A percentile compares a stretch with the other conserved stretches of the same genome.
phyloP scores from a whole-genome alignment of 2,888 invertebrate species.

The Catocala fraxini region DNA sequence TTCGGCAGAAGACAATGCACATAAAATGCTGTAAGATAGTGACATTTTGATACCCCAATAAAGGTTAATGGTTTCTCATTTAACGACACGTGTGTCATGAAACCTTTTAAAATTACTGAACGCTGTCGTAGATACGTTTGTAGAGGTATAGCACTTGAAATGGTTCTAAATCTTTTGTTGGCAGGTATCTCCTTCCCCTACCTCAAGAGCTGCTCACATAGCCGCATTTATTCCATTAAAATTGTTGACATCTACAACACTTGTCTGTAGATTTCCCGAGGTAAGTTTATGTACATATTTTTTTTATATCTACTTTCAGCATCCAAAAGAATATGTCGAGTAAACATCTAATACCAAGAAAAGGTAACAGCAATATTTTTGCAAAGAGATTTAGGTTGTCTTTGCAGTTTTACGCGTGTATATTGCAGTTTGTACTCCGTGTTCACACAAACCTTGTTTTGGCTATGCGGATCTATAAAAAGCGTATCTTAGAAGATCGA shows the following conservation, averaged over 20 bases:
- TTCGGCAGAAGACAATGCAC: not conserved
- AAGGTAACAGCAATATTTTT: conserved; percentile 29
- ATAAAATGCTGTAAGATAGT: conserved; percentile 1
- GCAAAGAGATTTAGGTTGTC: conserved; percentile 21
- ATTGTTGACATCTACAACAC: conserved; percentile 55
- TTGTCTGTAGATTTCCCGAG: conserved; percentile 66
- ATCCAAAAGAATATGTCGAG: conserved; percentile 24
- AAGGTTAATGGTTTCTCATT: conserved; percentile 6
- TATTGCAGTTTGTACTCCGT: conserved; percentile 9
- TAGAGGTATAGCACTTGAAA: conserved; percentile 8
- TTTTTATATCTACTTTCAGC: conserved; percentile 23
- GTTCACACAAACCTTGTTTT: conserved; percentile 29
- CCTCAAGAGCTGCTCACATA: conserved; percentile 39
- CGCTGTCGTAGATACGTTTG: not conserved
- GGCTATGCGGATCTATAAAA: conserved; percentile 26
- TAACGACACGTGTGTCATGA: conserved; percentile 7
- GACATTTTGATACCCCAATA: conserved; percentile 6
- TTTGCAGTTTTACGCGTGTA: conserved; percentile 20
- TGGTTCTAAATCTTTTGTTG: conserved; percentile 34
- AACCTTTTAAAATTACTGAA: not conserved
- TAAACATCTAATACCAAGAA: conserved; percentile 16
- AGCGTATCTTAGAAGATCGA: conserved; percentile 24
- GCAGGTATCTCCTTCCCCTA: conserved; percentile 53
- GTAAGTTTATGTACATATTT: conserved; percentile 55
- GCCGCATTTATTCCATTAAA: conserved; percentile 48